Base-by-base conservation (phyloP, 1,140 invertebrate genomes). In the Drepana arcuata region DNA sequence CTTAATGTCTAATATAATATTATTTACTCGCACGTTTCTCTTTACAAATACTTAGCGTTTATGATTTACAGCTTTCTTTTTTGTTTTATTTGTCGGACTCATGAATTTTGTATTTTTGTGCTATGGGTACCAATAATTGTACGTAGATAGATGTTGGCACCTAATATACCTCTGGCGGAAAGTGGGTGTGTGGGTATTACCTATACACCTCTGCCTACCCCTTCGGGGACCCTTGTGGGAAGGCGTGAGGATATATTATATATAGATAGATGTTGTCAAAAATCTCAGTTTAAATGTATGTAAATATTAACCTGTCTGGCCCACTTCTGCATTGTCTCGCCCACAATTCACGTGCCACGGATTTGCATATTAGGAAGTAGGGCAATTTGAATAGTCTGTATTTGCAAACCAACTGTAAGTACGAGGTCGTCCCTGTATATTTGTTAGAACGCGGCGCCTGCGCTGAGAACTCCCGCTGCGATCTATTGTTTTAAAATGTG, bases 331-430 rank as follows among this genome's bases (percentile, higher is more conserved):
- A 73, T 73, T 74, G 72, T 80, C 44, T 71, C 52, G 59, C 48
- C 57, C 41, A 71, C 63, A 54, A 64, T 71, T 68, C 57, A 62
- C 51, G 59, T 68, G 60, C 57, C 47, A 63, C 49, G 42, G 54
- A 74, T 77, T 74, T 65, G 61, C 72, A 80, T 80, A 70, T 77
- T 71, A 66, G 64, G 72, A 80, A 77, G 68, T 74, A 49, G 72
- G 68, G 34, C 68, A 63, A 40, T 66, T 63, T 67, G 50, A 61
- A 72, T 70, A 57, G 59, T 35, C 54, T 62, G 40, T 57, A 60
- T 63, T 69, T 56, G 61, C 59, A 52, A 59, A 43, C 49, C 36
- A 42, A 60, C 34, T 54, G 47, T n/a, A n/a, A n/a, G n/a, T 33
- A 36, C 54, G 68, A 74, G 68, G 68, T 59, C 70, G 32, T 34